Conservation (phyloP, 2,888 invertebrate genomes). For the Agrotis clavis region DNA sequence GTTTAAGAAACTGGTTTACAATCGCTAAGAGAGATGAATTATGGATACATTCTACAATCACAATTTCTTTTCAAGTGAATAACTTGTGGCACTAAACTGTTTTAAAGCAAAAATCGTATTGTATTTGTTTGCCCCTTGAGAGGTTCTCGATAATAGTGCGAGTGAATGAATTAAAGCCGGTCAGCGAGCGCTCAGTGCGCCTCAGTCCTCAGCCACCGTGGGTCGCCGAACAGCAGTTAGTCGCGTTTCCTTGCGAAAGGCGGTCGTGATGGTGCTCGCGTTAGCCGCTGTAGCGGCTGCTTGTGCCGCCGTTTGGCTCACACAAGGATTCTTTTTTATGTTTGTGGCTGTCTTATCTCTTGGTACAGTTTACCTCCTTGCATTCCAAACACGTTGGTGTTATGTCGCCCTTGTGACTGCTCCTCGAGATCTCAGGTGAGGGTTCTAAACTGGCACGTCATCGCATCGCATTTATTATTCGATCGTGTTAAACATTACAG, state of each 20-base stretch:
- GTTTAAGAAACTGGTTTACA: slow-evolving; percentile 4
- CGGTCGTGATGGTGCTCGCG: slow-evolving; percentile 84
- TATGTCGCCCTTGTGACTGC: slow-evolving; percentile 94
- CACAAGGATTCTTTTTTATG: slow-evolving; percentile 92
- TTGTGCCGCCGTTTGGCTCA: slow-evolving; percentile 86
- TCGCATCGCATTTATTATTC: slow-evolving; percentile 47
- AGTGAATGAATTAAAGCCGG: slow-evolving; percentile 49
- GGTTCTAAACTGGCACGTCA: slow-evolving; percentile 64
- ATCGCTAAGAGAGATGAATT: background rate
- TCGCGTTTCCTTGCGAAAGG: slow-evolving; percentile 88
- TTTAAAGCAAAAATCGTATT: slow-evolving; percentile 19
- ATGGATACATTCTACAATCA: background rate
- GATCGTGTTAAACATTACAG: slow-evolving; percentile 12
- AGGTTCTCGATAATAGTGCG: slow-evolving; percentile 36
- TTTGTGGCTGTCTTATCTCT: slow-evolving; percentile 92
- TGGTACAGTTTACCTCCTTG: slow-evolving; percentile 91
- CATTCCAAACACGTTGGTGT: slow-evolving; percentile 94
- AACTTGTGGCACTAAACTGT: slow-evolving; percentile 1
- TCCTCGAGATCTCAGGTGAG: slow-evolving; percentile 94
- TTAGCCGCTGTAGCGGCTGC: slow-evolving; percentile 83
- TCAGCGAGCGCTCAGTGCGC: slow-evolving; percentile 52
- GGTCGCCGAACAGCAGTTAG: slow-evolving; percentile 80
- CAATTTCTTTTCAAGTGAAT: slow-evolving; percentile 1
- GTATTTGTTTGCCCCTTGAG: slow-evolving; percentile 14
- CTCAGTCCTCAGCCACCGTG: slow-evolving; percentile 61